Conservation (phyloP, 2,888 invertebrate genomes). For the Mechanitis messenoides region DNA sequence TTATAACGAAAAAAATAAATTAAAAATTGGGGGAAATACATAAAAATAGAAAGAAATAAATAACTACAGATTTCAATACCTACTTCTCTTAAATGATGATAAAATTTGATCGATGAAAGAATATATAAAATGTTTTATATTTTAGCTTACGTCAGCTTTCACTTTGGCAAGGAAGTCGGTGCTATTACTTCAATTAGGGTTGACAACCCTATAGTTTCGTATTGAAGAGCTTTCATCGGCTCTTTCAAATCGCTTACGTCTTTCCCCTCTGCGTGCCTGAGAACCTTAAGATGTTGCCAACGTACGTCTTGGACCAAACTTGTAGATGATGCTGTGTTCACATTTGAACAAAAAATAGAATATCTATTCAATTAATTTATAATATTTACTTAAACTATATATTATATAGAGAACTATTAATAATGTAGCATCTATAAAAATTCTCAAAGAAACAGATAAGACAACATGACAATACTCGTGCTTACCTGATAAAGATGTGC, state of each 20-base stretch:
- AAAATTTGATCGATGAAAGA: neutral
- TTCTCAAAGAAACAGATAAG: constrained; percentile 14
- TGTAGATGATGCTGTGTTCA: constrained; percentile 34
- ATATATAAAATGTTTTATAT: constrained; percentile 1
- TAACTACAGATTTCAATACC: too few relatives aligned
- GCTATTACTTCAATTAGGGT: constrained; percentile 48
- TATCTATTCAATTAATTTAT: neutral
- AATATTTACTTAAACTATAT: neutral
- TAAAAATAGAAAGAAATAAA: too few relatives aligned
- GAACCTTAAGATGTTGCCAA: constrained; percentile 39
- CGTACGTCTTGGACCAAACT: constrained; percentile 44
- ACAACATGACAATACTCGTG: constrained; percentile 22
- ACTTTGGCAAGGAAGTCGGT: constrained; percentile 22
- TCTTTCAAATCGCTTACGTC: constrained; percentile 68
- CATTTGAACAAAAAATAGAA: neutral
- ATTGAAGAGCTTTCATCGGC: constrained; percentile 69
- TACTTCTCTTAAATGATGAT: neutral
- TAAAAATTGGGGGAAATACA: too few relatives aligned
- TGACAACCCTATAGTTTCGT: constrained; percentile 64
- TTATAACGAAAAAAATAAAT: too few relatives aligned
- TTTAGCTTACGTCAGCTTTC: constrained; percentile 32
- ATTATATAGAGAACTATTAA: neutral
- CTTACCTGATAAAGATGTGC: constrained; percentile 33
- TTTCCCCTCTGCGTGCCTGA: constrained; percentile 32
- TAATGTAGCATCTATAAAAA: constrained; percentile 1